These are phyloP conservation scores for Luehdorfia chinensis DNA, from an alignment of 1,140 invertebrate genomes.

Conservation along the genomic window DNA sequence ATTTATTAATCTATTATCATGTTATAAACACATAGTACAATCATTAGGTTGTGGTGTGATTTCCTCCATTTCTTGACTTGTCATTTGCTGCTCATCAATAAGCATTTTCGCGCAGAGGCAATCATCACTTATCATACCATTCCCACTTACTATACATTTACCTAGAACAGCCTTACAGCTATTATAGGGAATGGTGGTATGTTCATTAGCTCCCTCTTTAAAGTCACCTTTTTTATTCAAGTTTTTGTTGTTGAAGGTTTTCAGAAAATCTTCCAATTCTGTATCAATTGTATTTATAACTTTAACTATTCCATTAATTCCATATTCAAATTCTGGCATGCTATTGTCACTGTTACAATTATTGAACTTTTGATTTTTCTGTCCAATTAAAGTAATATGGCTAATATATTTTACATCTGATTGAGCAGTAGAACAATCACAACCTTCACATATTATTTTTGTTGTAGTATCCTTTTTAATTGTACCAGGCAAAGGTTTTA, in stretches of 20 bases:
- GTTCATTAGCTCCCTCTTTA: conserved; percentile 17
- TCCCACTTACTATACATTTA: conserved; percentile 62
- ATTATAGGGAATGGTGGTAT: conserved; percentile 36
- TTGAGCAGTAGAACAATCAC: conserved; percentile 30
- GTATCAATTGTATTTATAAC: conserved; percentile 50
- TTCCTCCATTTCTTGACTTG: conserved; percentile 61
- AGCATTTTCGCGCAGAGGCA: conserved; percentile 64
- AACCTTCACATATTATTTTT: conserved; percentile 31
- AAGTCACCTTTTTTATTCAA: conserved; percentile 19
- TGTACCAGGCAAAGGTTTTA: conserved; percentile 7
- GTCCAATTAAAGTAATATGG: not conserved
- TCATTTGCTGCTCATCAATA: conserved; percentile 43
- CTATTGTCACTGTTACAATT: conserved; percentile 17
- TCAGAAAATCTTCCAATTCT: conserved; percentile 27
- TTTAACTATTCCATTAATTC: conserved; percentile 50
- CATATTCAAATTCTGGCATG: conserved; percentile 38
- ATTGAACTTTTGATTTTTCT: not conserved
- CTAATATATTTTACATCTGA: not conserved
- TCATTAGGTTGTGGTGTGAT: conserved; percentile 46
- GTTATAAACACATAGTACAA: conserved; percentile 12
- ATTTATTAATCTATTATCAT: not conserved
- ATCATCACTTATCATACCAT: conserved; percentile 54
- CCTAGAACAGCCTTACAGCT: conserved; percentile 60
- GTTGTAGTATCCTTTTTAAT: conserved; percentile 4
- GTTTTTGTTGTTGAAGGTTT: conserved; percentile 11